Evolutionary conservation across 2,888 invertebrate genomes (phyloP).

Genomic region (Pristionchus maxplancki): DNA sequence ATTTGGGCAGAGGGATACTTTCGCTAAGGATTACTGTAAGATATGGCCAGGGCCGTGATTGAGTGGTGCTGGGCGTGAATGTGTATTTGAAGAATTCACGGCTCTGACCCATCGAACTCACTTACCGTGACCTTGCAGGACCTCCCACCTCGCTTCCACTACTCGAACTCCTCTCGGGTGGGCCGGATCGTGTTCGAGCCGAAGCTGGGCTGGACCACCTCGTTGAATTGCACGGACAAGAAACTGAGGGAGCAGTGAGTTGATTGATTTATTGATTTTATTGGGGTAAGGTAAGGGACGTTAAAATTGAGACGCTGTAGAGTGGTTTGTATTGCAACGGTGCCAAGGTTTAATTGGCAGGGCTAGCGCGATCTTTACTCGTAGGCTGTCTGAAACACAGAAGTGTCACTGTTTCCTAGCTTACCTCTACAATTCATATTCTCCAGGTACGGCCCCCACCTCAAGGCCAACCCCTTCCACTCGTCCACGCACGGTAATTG

Average conservation of each 20-base stretch:
- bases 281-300: not conserved
- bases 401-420: no score
- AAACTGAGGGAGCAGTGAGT: slow-evolving; percentile 55
- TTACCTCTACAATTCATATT: not conserved
- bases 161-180: slow-evolving; percentile 82
- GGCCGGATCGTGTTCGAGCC: slow-evolving; percentile 83
- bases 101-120: no score
- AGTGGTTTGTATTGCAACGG: not conserved
- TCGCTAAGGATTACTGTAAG: no score
- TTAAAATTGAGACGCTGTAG: not conserved
- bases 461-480: slow-evolving; percentile 55
- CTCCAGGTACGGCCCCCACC: not conserved
- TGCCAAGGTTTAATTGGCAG: no score
- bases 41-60: no score
- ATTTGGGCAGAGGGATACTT: no score
- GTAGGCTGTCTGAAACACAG: not conserved
- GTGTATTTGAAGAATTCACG: no score
- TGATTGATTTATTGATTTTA: not conserved
- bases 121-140: slow-evolving; percentile 80
- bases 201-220: slow-evolving; percentile 61
- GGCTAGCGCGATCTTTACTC: not conserved
- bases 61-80: no score
- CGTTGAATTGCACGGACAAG: slow-evolving; percentile 59
- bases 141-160: slow-evolving; percentile 83
- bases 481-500: slow-evolving; percentile 62